Conservation (phyloP, 2,113 vertebrate genomes). For the Mobula hypostoma region DNA sequence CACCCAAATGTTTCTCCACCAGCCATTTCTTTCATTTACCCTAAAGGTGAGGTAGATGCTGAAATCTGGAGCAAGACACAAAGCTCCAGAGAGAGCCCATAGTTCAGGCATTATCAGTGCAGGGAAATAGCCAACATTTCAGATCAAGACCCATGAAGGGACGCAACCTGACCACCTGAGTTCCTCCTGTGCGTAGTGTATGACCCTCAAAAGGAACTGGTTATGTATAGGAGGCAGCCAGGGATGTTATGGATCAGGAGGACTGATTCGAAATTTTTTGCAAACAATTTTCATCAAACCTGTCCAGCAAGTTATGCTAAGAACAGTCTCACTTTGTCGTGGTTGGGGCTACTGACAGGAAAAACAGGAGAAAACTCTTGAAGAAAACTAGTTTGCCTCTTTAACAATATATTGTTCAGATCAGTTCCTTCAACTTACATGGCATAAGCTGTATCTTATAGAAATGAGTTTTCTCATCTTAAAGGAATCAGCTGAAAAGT, state of each 20-base stretch:
- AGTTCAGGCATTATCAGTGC: too few relatives aligned
- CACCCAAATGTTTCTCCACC: neutral
- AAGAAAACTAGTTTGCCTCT: neutral
- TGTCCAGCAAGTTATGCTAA: neutral
- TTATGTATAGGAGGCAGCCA: neutral
- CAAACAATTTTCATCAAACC: neutral
- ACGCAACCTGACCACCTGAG: too few relatives aligned
- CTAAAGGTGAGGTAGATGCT: neutral
- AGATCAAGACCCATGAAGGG: too few relatives aligned
- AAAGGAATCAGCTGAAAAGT: neutral
- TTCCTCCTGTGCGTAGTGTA: too few relatives aligned
- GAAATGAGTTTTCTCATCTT: neutral
- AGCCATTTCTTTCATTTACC: neutral
- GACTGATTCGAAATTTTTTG: neutral
- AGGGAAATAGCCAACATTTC: too few relatives aligned
- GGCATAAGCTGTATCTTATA: neutral
- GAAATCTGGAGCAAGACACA: too few relatives aligned
- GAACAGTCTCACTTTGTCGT: neutral
- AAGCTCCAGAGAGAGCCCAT: too few relatives aligned
- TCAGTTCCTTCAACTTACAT: neutral
- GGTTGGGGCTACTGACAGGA: neutral
- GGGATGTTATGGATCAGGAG: neutral
- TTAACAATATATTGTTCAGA: neutral
- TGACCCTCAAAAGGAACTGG: too few relatives aligned
- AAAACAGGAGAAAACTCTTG: neutral